Conservation (phyloP, 2,888 invertebrate species). For the Chirona hameri region DNA sequence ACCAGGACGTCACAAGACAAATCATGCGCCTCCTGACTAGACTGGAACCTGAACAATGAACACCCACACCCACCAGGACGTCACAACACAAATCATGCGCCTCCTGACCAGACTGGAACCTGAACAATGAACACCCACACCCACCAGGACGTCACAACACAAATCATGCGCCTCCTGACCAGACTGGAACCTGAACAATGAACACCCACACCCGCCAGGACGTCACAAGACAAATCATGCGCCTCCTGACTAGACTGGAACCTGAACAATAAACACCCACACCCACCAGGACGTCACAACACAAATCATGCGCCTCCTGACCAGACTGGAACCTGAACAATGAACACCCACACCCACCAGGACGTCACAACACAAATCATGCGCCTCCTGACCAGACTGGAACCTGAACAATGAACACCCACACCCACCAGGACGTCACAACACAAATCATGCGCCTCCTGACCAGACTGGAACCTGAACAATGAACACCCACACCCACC, state of each 20-base stretch:
- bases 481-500: not conserved
- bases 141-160: not conserved
- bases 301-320: slow-evolving; percentile 59
- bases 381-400: slow-evolving; percentile 55
- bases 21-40: slow-evolving; percentile 59
- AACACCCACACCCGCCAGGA: not conserved
- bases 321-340: slow-evolving; percentile 50
- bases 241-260: slow-evolving; percentile 55
- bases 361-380: slow-evolving; percentile 47
- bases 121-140: slow-evolving; percentile 37
- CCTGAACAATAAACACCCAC: slow-evolving; percentile 40
- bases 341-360: not conserved
- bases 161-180: slow-evolving; percentile 60
- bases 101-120: slow-evolving; percentile 55
- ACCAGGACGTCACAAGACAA: not conserved
- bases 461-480: slow-evolving; percentile 51
- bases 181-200: slow-evolving; percentile 47
- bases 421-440: not conserved
- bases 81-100: slow-evolving; percentile 54
- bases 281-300: not conserved
- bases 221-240: slow-evolving; percentile 51
- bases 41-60: slow-evolving; percentile 46
- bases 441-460: slow-evolving; percentile 60
- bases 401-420: slow-evolving; percentile 44
- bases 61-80: not conserved